Conservation (phyloP, 2,888 invertebrate genomes). For the Drosophila paucipuncta region DNA sequence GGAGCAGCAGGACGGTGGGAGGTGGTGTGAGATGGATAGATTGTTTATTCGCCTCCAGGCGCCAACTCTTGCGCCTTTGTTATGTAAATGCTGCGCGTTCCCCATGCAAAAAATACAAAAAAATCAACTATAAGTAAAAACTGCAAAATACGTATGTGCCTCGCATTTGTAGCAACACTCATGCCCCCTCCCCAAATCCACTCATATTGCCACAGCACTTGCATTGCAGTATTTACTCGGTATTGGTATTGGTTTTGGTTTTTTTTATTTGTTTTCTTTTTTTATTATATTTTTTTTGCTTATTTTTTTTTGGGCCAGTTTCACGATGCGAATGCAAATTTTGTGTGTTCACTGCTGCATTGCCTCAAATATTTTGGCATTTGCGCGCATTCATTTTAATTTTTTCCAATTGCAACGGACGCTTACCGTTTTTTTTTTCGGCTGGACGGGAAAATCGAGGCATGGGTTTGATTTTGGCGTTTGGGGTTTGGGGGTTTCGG, state of each 20-base stretch:
- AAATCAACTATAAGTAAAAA: slow-evolving; percentile 4
- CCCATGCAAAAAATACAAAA: slow-evolving; percentile 35
- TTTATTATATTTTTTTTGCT: slow-evolving; percentile 9
- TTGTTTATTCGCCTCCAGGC: slow-evolving; percentile 68
- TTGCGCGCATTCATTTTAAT: slow-evolving; percentile 80
- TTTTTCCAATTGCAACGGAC: slow-evolving; percentile 48
- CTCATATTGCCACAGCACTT: slow-evolving; percentile 33
- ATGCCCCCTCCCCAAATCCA: not conserved
- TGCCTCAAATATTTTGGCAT: slow-evolving; percentile 77
- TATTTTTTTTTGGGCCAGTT: slow-evolving; percentile 58
- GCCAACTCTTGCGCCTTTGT: slow-evolving; percentile 76
- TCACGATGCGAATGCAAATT: slow-evolving; percentile 66
- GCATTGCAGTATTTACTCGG: slow-evolving; percentile 44
- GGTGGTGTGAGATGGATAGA: not conserved
- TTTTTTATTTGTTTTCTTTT: slow-evolving; percentile 12
- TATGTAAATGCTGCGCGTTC: slow-evolving; percentile 68
- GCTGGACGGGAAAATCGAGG: not conserved
- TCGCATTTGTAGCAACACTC: slow-evolving; percentile 43
- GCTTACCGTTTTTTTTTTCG: slow-evolving; percentile 2
- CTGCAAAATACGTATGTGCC: slow-evolving; percentile 33
- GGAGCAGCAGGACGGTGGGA: not conserved
- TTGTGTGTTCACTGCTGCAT: slow-evolving; percentile 29
- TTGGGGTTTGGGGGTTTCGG: slow-evolving; percentile 23
- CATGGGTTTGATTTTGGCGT: slow-evolving; percentile 20
- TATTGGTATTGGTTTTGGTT: slow-evolving; percentile 46